Evolutionary conservation across 2,888 invertebrate species (phyloP).

Genomic region (Sycophila texana): DNA sequence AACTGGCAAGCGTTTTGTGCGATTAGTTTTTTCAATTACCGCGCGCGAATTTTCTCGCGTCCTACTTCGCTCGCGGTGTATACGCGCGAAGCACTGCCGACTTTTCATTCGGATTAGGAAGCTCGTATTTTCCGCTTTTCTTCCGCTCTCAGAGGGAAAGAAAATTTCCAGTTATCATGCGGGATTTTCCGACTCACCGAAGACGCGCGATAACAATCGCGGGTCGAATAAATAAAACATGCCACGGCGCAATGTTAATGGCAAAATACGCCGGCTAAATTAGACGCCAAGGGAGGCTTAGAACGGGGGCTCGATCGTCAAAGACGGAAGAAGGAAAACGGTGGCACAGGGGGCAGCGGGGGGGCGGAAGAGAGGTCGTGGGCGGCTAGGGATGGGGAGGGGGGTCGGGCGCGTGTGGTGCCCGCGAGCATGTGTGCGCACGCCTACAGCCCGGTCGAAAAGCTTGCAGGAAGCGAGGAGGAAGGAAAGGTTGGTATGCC

Average conservation of each 20-base stretch:
- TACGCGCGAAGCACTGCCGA: not conserved
- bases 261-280: not conserved
- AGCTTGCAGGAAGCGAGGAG: constrained; percentile 53
- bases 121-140: not conserved
- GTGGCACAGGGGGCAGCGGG: constrained; percentile 37
- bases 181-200: not conserved
- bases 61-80: not conserved
- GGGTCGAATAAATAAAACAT: not conserved
- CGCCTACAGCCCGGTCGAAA: constrained; percentile 21
- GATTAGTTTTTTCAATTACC: constrained; percentile 27
- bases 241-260: constrained; percentile 7
- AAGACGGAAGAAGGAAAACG: constrained; percentile 43
- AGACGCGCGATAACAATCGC: not conserved
- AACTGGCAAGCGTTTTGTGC: constrained; percentile 4
- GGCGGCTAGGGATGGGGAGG: not conserved
- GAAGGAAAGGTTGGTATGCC: constrained; percentile 63
- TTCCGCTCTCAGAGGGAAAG: not conserved
- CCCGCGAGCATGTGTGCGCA: not conserved
- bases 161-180: not conserved
- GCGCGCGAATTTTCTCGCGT: no score
- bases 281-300: not conserved
- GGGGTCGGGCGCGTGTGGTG: constrained; percentile 5
- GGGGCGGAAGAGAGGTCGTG: constrained; percentile 16
- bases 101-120: not conserved
- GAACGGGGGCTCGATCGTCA: constrained; percentile 20